phyloP scores from a whole-genome alignment of 2,797 vertebrate species.

The Anniella stebbinsi region DNA sequence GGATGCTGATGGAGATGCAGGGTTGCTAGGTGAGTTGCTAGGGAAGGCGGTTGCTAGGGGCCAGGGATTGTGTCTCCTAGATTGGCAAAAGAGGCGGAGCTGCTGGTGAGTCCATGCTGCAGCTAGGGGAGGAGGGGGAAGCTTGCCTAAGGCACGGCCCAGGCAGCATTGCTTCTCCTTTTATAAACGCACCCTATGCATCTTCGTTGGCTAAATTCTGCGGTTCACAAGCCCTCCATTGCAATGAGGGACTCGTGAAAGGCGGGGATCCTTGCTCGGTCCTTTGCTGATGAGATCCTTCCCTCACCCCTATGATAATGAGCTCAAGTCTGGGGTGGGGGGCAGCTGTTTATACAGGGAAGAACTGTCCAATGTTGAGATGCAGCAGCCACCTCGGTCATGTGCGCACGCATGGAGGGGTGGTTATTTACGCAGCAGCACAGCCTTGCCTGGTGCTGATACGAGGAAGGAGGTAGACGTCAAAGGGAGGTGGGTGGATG shows the following conservation, averaged over 20 bases:
- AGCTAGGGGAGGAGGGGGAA: background rate
- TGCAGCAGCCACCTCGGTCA: conserved; percentile 14
- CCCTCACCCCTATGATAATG: background rate
- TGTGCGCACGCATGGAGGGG: background rate
- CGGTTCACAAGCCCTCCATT: background rate
- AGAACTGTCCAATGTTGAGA: background rate
- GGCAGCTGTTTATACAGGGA: background rate
- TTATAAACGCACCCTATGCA: background rate
- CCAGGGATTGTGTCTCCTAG: conserved; percentile 8
- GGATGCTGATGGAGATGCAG: background rate
- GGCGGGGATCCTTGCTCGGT: background rate
- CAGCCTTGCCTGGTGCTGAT: conserved; percentile 18
- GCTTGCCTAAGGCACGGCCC: background rate
- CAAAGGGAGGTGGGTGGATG: conserved; percentile 20
- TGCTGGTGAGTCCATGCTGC: background rate
- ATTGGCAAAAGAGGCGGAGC: background rate
- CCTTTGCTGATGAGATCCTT: background rate
- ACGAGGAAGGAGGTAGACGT: conserved; percentile 35
- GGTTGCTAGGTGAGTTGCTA: conserved; percentile 32
- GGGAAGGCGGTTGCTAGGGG: conserved; percentile 18
- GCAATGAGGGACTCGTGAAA: background rate
- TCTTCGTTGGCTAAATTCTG: background rate
- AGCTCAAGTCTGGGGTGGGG: background rate
- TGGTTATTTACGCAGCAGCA: conserved; percentile 15
- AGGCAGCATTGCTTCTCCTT: background rate